These are phyloP conservation scores for Rhamnusium bicolor DNA, from an alignment of 2,888 invertebrate species.

Conservation along the genomic window DNA sequence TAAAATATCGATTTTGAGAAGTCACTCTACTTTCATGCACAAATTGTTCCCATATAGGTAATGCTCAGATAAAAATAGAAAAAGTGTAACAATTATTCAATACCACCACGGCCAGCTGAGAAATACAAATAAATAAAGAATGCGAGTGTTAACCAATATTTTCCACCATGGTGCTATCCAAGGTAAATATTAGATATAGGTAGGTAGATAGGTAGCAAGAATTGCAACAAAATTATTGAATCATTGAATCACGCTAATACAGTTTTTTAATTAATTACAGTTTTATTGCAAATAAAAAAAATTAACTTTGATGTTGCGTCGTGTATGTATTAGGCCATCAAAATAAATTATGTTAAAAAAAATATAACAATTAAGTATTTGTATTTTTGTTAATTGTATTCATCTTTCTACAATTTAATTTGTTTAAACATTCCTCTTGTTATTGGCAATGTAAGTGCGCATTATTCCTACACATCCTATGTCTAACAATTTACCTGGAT, in stretches of 20 bases:
- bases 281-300: no score
- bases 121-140: neutral
- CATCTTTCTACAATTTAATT: no score
- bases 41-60: slow-evolving; percentile 2
- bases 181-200: slow-evolving; percentile 13
- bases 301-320: no score
- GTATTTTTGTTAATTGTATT: no score
- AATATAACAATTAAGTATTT: no score
- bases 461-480: neutral
- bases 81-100: slow-evolving; percentile 20
- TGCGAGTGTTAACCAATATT: neutral
- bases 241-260: no score
- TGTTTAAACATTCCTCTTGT: no score
- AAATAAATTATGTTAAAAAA: no score
- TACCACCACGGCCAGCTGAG: slow-evolving; percentile 9
- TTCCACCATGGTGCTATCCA: neutral
- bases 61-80: slow-evolving; percentile 11
- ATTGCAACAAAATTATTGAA: no score
- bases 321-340: no score
- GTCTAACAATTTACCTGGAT: neutral
- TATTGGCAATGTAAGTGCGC: neutral
- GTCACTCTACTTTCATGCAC: slow-evolving; percentile 23
- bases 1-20: neutral
- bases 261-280: no score
- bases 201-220: neutral